Conservation (phyloP, 2,888 invertebrate genomes). For the Pachliopta kotzebuea region DNA sequence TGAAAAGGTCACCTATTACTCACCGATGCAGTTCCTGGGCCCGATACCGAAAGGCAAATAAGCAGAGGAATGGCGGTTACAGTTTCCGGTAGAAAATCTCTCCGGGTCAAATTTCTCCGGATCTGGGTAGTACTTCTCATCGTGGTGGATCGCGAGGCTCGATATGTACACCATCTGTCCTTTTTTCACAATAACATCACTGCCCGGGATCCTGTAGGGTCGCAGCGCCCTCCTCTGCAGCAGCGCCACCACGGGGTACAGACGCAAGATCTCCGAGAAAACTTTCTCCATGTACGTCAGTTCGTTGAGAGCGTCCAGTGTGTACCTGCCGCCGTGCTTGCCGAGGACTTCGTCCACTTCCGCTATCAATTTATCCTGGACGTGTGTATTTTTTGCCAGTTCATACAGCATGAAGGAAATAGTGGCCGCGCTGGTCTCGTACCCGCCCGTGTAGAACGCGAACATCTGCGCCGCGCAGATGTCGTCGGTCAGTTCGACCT, state of each 20-base stretch:
- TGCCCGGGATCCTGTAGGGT: conserved; percentile 1
- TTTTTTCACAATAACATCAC: not conserved
- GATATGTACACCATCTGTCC: not conserved
- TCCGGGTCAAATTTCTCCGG: conserved; percentile 5
- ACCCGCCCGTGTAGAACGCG: conserved; percentile 65
- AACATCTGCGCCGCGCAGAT: conserved; percentile 59
- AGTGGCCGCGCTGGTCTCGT: conserved; percentile 65
- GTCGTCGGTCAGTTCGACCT: conserved; percentile 1
- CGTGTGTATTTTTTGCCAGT: conserved; percentile 52
- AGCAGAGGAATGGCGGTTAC: not conserved
- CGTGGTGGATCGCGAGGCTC: not conserved
- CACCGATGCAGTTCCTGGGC: conserved; percentile 1
- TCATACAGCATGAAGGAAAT: conserved; percentile 54
- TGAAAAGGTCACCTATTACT: not conserved
- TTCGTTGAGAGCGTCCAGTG: conserved; percentile 51
- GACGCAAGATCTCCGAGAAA: not conserved
- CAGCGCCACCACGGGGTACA: not conserved
- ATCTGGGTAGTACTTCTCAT: not conserved
- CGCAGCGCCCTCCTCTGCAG: not conserved
- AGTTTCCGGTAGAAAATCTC: not conserved
- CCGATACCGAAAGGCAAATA: not conserved
- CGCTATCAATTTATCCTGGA: conserved; percentile 49
- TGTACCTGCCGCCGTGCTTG: conserved; percentile 48
- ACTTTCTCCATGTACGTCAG: not conserved
- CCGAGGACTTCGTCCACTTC: conserved; percentile 39